Evolutionary conservation across 1,140 invertebrate genomes (phyloP).

Genomic region (Caerostris extrusa): DNA sequence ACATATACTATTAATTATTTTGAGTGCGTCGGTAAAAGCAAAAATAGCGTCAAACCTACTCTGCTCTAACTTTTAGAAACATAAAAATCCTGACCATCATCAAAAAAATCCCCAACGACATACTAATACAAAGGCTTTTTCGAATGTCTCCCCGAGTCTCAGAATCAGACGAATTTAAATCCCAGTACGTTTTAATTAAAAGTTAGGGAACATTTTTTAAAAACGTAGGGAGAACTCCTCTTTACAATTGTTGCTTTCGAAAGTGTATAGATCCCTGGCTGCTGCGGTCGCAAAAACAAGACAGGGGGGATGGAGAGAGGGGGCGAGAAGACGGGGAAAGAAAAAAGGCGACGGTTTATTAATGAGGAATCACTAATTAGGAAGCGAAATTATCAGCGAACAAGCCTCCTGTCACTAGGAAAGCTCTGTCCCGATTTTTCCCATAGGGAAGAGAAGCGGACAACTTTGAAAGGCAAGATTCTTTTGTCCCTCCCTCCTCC

Average conservation of each 20-base stretch:
- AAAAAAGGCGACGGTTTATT: constrained; percentile 54
- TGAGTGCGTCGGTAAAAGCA: too few species aligned
- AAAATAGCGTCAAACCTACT: too few species aligned
- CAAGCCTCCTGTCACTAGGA: constrained; percentile 66
- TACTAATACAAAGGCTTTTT: neutral
- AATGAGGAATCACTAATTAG: constrained; percentile 75
- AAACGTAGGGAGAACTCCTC: neutral
- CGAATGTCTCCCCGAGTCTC: neutral
- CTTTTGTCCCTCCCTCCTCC: neutral
- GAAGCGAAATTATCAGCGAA: constrained; percentile 67
- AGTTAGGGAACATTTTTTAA: constrained; percentile 37
- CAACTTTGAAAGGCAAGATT: constrained; percentile 19
- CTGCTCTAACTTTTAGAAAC: neutral
- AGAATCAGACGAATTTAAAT: neutral
- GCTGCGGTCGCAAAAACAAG: constrained; percentile 68
- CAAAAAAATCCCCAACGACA: neutral
- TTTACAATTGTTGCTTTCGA: constrained; percentile 61
- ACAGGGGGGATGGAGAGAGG: neutral
- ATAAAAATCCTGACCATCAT: neutral
- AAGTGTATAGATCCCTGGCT: constrained; percentile 38
- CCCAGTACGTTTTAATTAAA: constrained; percentile 48
- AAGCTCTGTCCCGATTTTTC: constrained; percentile 58
- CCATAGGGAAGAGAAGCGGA: constrained; percentile 55
- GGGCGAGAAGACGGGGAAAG: neutral
- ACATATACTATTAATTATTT: too few species aligned